phyloP scores from a whole-genome alignment of 2,797 vertebrate genomes.

The Sebastes steindachneri region DNA sequence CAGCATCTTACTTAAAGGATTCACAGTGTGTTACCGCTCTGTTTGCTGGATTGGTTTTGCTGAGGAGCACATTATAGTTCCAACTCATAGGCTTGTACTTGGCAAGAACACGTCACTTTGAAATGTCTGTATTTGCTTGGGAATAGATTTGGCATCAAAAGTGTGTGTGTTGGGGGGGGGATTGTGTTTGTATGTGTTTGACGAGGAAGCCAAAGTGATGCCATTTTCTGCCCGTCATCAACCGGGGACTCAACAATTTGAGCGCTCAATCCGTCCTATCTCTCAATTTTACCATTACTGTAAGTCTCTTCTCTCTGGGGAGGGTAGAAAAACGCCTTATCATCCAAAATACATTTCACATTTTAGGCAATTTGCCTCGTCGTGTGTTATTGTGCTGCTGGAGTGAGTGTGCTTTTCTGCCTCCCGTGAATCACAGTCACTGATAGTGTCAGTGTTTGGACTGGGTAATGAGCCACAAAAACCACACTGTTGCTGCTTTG shows the following conservation, averaged over 20 bases:
- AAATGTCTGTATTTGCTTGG: constrained; percentile 61
- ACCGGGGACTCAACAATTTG: constrained; percentile 63
- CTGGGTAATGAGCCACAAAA: constrained; percentile 42
- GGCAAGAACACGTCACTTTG: constrained; percentile 60
- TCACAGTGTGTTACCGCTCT: not conserved
- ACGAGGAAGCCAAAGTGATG: constrained; percentile 67
- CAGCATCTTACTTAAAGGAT: constrained; percentile 23
- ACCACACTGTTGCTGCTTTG: constrained; percentile 20
- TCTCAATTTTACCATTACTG: constrained; percentile 69
- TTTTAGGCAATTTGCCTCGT: constrained; percentile 67
- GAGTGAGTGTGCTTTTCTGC: constrained; percentile 29
- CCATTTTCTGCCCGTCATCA: constrained; percentile 75
- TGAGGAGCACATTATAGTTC: constrained; percentile 24
- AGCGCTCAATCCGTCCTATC: constrained; percentile 61
- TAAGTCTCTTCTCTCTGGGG: constrained; percentile 53
- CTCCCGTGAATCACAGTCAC: constrained; percentile 36
- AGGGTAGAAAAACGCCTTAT: constrained; percentile 60
- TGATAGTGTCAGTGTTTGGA: constrained; percentile 42
- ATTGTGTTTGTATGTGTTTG: constrained; percentile 61
- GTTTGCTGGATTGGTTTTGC: constrained; percentile 27
- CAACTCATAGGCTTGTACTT: constrained; percentile 50
- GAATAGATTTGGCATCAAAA: constrained; percentile 66
- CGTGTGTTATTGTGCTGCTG: constrained; percentile 51
- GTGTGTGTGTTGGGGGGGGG: constrained; percentile 9
- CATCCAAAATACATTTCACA: constrained; percentile 69